Base-by-base conservation (phyloP, 2,888 invertebrate species). In the Microctonus hyperodae region DNA sequence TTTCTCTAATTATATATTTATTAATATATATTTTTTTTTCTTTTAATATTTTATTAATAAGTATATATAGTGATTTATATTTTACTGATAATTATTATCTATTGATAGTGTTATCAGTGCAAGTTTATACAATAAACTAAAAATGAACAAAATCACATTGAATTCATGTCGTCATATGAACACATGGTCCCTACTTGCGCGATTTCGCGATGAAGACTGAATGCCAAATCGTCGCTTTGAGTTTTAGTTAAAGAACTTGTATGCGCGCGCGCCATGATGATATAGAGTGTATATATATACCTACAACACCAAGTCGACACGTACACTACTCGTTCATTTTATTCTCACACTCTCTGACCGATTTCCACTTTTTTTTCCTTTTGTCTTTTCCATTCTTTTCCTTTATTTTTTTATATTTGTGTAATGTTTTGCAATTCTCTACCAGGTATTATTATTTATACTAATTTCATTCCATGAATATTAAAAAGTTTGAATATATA, bases 171-270 rank as follows among this genome's bases (percentile, higher is more conserved):
- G 25, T 58, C 7, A 11, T 20, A 16, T 33, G 22, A 44, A 40
- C 33, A 37, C 60, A 16, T 20, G 28, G 65, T 61, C 70, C 68
- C 60, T 69, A 64, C 68, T 70, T 51, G 64, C 64, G 70, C 74
- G 72, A 55, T 61, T 71, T 71, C 74, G 70, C 73, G 71, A 65
- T 70, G 64, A 66, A 69, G 65, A 74, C 74, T 74, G 70, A 72
- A 55, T 31, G 68, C 58, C 57, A 65, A 53, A 64, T 40, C 44
- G 68, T 65, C 37, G 67, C 63, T 65, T 70, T 70, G 57, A 60
- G 64, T 65, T 64, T 68, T 65, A 64, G 68, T 66, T 67, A 53
- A 56, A 60, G 58, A 67, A 67, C 44, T 68, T 63, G 44, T 67
- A 69, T 68, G 70, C 65, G 62, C 70, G 70, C 68, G 44, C 23